A percentile compares a stretch with the other conserved stretches of the same genome.
phyloP scores from a whole-genome alignment of 2,797 vertebrate species.

The Poeciliopsis paucimaculata region DNA sequence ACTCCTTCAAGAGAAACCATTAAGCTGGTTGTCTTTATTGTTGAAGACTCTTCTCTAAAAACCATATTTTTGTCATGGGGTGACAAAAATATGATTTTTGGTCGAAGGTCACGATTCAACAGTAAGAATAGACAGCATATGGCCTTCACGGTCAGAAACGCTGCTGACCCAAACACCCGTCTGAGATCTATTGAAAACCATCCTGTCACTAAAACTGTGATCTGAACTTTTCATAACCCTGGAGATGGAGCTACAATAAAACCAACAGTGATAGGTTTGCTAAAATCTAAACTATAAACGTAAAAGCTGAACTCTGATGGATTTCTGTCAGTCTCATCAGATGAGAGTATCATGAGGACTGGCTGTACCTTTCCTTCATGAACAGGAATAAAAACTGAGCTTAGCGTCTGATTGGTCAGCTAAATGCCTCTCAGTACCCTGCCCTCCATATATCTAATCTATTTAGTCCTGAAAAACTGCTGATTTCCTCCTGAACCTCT shows the following conservation, averaged over 20 bases:
- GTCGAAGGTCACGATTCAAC: no score
- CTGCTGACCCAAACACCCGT: no score
- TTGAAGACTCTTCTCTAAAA: no score
- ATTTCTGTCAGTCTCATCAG: not conserved
- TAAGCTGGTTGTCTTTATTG: no score
- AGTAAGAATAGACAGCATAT: no score
- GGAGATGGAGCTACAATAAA: not conserved
- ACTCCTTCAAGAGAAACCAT: not conserved
- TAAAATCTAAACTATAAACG: not conserved
- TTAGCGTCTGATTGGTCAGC: slow-evolving; percentile 17
- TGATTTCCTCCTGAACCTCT: slow-evolving; percentile 9
- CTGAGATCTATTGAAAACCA: no score
- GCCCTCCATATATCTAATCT: not conserved
- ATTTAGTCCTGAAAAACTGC: slow-evolving; percentile 21
- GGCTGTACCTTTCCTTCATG: not conserved
- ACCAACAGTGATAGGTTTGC: not conserved
- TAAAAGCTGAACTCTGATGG: not conserved
- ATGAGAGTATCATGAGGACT: not conserved
- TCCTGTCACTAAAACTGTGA: not conserved
- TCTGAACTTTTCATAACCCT: not conserved
- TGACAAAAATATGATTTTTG: no score
- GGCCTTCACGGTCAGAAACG: no score
- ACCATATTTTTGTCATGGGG: no score
- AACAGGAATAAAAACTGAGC: slow-evolving; percentile 4
- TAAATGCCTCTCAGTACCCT: not conserved